Evolutionary conservation across 2,888 invertebrate genomes (phyloP).

Genomic region (Timema podura): DNA sequence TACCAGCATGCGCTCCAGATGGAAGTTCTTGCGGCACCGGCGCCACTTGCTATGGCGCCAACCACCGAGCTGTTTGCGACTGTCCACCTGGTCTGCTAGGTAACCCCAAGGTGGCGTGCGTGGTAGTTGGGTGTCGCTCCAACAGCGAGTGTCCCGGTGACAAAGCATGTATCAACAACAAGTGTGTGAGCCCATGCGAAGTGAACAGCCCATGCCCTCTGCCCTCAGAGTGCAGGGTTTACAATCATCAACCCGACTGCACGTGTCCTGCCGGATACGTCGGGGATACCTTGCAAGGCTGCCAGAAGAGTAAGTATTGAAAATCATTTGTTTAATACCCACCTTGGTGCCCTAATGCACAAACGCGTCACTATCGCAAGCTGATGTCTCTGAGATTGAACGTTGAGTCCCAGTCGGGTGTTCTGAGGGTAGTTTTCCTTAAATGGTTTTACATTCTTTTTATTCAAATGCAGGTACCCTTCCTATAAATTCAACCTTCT

Average conservation of each 20-base stretch:
- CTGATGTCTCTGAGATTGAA: too few species aligned
- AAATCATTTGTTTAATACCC: too few species aligned
- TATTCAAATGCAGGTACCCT: too few species aligned
- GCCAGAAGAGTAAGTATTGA: conserved; percentile 29
- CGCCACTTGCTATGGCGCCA: conserved; percentile 74
- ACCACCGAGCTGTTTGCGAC: conserved; percentile 78
- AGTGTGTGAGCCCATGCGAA: conserved; percentile 74
- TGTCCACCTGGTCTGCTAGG: conserved; percentile 78
- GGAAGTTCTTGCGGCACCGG: conserved; percentile 68
- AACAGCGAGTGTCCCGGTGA: conserved; percentile 77
- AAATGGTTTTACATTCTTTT: too few species aligned
- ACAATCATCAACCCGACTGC: conserved; percentile 73
- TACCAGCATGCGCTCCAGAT: conserved; percentile 72
- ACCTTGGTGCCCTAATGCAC: too few species aligned
- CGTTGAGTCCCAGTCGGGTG: too few species aligned
- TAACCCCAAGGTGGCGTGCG: conserved; percentile 73
- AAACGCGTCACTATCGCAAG: too few species aligned
- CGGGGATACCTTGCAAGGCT: conserved; percentile 46
- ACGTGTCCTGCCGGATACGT: conserved; percentile 73
- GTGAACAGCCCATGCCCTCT: conserved; percentile 63
- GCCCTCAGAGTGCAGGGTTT: conserved; percentile 70
- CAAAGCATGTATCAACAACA: conserved; percentile 75
- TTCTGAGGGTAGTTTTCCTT: too few species aligned
- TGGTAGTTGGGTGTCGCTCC: conserved; percentile 72
- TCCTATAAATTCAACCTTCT: too few species aligned